Percentiles rank a stretch among this genome's conserved stretches.
phyloP scores from a whole-genome alignment of 2,797 vertebrate genomes.

The Takifugu rubripes region DNA sequence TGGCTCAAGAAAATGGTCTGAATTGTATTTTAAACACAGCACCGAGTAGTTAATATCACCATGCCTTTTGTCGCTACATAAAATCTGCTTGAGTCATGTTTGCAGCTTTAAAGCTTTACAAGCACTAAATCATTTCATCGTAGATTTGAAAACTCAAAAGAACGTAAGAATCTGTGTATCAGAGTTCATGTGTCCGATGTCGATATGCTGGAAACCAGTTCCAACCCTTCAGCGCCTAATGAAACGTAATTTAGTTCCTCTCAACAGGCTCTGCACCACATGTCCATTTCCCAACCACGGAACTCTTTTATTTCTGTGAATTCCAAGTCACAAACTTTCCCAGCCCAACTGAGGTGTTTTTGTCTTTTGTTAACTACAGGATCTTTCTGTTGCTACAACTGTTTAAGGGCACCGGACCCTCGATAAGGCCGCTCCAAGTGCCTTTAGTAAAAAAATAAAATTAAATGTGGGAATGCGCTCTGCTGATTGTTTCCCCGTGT shows the following conservation, averaged over 20 bases:
- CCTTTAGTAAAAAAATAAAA: slow-evolving; percentile 58
- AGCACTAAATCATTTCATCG: no score
- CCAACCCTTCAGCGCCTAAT: background rate
- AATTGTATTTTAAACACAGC: background rate
- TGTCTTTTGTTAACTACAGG: slow-evolving; percentile 23
- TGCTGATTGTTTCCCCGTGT: slow-evolving; percentile 63
- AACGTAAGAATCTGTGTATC: background rate
- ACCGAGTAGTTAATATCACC: background rate
- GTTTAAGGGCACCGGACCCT: slow-evolving; percentile 13
- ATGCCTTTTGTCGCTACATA: no score
- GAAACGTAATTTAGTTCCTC: slow-evolving; percentile 1
- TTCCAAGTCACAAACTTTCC: slow-evolving; percentile 42
- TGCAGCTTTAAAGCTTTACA: no score
- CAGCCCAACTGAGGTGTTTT: slow-evolving; percentile 44
- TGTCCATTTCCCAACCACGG: slow-evolving; percentile 14
- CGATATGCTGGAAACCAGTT: background rate
- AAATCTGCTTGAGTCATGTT: no score
- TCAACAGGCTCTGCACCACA: slow-evolving; percentile 1
- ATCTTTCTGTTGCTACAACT: slow-evolving; percentile 24
- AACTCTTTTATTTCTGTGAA: slow-evolving; percentile 46
- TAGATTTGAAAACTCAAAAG: background rate
- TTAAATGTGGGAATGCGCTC: slow-evolving; percentile 55
- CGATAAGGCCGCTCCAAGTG: slow-evolving; percentile 47
- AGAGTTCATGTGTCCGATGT: no score
- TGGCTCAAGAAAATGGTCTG: no score